Evolutionary conservation across 2,888 invertebrate genomes (phyloP).

Genomic region (Oxyteleia sp.): DNA sequence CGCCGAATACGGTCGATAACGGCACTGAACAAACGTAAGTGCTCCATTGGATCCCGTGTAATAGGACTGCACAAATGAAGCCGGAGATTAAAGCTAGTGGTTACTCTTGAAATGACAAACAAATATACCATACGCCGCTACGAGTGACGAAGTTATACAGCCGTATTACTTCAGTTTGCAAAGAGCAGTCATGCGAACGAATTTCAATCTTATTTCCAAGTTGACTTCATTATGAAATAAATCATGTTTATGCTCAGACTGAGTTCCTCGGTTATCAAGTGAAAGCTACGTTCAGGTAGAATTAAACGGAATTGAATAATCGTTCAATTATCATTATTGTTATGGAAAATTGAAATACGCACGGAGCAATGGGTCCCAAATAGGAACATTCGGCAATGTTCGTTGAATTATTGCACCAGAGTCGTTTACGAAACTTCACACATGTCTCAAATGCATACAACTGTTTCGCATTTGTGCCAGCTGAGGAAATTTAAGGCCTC

Average conservation of each 20-base stretch:
- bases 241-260: constrained; percentile 28
- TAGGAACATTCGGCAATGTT: not conserved
- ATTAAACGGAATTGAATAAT: not conserved
- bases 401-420: not conserved
- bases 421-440: too few species aligned
- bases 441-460: too few species aligned
- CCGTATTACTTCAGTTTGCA: constrained; percentile 16
- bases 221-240: constrained; percentile 28
- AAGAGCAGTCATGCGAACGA: constrained; percentile 37
- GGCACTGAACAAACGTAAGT: constrained; percentile 55
- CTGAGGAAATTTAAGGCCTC: too few species aligned
- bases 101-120: constrained; percentile 51
- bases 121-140: constrained; percentile 32
- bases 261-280: not conserved
- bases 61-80: constrained; percentile 52
- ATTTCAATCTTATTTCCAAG: constrained; percentile 40
- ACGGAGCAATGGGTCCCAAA: not conserved
- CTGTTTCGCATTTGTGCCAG: too few species aligned
- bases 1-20: constrained; percentile 48
- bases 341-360: not conserved
- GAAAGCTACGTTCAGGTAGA: not conserved
- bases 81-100: constrained; percentile 52
- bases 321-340: not conserved
- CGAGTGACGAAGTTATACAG: constrained; percentile 36
- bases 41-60: constrained; percentile 46